A percentile compares a stretch with the other conserved stretches of the same genome.
Conservation (phyloP, 2,113 vertebrate species). For the Phasianus colchicus region DNA sequence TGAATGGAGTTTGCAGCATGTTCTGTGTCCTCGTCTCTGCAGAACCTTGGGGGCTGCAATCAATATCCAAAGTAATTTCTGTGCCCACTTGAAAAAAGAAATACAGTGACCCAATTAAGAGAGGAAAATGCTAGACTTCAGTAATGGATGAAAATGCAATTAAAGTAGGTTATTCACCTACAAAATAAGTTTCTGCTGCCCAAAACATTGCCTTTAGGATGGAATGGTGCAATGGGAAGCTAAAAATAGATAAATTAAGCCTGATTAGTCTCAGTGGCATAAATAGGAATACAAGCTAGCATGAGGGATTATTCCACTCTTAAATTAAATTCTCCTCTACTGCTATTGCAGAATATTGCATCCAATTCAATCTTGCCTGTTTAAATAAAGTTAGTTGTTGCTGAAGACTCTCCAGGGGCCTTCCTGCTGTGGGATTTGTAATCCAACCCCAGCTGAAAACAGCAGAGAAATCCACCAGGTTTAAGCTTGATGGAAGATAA, state of each 20-base stretch:
- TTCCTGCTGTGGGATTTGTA: constrained; percentile 28
- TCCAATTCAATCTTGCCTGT: constrained; percentile 33
- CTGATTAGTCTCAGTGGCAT: constrained; percentile 62
- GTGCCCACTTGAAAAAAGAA: constrained; percentile 39
- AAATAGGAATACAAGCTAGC: constrained; percentile 39
- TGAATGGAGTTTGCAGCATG: background rate
- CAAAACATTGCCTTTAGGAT: constrained; percentile 51
- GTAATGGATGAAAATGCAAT: constrained; percentile 46
- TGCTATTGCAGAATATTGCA: constrained; percentile 2
- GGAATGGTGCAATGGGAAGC: constrained; percentile 24
- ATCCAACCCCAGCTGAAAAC: background rate
- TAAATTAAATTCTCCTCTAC: constrained; percentile 41
- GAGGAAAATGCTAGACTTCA: constrained; percentile 31
- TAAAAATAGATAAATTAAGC: constrained; percentile 62
- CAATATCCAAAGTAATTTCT: constrained; percentile 57
- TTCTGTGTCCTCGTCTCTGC: constrained; percentile 3
- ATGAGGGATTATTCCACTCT: constrained; percentile 49
- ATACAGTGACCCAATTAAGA: constrained; percentile 59
- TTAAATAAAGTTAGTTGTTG: constrained; percentile 57
- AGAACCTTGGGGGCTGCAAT: constrained; percentile 49
- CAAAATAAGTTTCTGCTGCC: constrained; percentile 56
- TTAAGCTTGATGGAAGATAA: background rate
- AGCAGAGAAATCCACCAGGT: background rate
- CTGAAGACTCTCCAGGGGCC: constrained; percentile 13
- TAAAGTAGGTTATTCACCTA: constrained; percentile 63